Evolutionary conservation across 2,113 vertebrate species (phyloP).

Genomic region (Embiotoca jacksoni): DNA sequence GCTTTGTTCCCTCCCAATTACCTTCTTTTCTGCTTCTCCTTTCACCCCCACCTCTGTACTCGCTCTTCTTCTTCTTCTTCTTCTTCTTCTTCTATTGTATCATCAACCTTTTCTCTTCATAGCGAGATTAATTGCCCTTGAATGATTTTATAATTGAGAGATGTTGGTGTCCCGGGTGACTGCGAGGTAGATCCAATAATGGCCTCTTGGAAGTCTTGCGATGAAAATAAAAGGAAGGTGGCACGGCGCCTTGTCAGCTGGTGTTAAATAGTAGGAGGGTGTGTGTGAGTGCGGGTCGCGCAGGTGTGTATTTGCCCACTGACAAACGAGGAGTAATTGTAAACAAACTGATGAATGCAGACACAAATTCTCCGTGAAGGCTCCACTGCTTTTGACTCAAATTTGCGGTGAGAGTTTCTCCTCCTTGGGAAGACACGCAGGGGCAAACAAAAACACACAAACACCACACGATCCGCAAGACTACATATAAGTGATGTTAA

Average conservation of each 20-base stretch:
- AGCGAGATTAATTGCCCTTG: conserved; percentile 64
- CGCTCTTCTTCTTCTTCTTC: not conserved
- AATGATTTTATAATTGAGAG: conserved; percentile 70
- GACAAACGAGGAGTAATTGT: conserved; percentile 36
- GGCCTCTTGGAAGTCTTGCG: conserved; percentile 38
- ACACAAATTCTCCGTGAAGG: conserved; percentile 32
- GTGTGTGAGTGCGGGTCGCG: conserved; percentile 4
- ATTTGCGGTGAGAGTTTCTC: conserved; percentile 18
- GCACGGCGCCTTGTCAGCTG: not conserved
- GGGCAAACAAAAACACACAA: not conserved
- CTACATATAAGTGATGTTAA: conserved; percentile 27
- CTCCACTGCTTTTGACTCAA: conserved; percentile 26
- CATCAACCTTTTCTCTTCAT: conserved; percentile 51
- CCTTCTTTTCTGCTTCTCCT: not conserved
- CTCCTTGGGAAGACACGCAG: not conserved
- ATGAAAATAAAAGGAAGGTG: conserved; percentile 51
- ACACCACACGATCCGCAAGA: not conserved
- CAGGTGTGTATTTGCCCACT: conserved; percentile 21
- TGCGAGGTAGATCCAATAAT: conserved; percentile 39
- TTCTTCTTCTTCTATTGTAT: conserved; percentile 15
- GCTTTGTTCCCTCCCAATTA: conserved; percentile 31
- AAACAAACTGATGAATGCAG: conserved; percentile 52
- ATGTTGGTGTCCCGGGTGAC: conserved; percentile 37
- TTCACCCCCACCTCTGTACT: not conserved
- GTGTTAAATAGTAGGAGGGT: not conserved